Evolutionary conservation across 2,888 invertebrate species (phyloP), one percentile per base, ranked within the genome.

Genomic region (Cylloceria caligata): DNA sequence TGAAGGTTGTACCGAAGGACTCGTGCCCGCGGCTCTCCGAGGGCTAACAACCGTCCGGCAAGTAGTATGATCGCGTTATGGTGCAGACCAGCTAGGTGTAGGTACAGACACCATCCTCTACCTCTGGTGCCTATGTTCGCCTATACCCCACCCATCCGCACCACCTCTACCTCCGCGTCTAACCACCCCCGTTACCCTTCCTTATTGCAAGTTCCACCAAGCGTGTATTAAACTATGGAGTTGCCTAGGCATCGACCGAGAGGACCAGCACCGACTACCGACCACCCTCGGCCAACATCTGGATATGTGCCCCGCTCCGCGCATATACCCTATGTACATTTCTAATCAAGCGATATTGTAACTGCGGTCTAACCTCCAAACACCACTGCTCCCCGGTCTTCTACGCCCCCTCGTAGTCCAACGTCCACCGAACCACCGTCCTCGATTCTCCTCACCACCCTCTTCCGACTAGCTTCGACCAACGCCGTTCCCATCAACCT

Each of bases 321-420:
- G 87, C 89, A 90, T 91, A 91, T 91, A 91, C 91, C 89, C 91
- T 92, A 93, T 92, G 92, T 93, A 92, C 92, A 93, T 93, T 93
- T 93, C 92, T 93, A 93, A 93, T 93, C 92, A 93, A 93, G 92
- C 92, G 92, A 92, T 93, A 93, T 92, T 93, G 92, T 93, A 93
- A 93, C 92, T 93, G 92, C 90, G 92, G 92, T 93, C 92, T 92
- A 92, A 92, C 92, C 92, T 93, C 92, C 92, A 92, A 92, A 93
- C 92, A 93, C 92, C 91, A 89, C 90, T 86, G 88, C 89, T 87
- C 87, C n/a, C 86, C 87, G 84, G 86, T 87, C 81, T 82, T 79
- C 89, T 88, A 79, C 60, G 55, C 85, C 83, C 80, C 79, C 80
- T 83, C 78, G 52, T 75, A 72, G 67, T 64, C 67, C 67, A 64